Base-by-base conservation (phyloP, 2,113 vertebrate genomes). In the Pluvialis apricaria region DNA sequence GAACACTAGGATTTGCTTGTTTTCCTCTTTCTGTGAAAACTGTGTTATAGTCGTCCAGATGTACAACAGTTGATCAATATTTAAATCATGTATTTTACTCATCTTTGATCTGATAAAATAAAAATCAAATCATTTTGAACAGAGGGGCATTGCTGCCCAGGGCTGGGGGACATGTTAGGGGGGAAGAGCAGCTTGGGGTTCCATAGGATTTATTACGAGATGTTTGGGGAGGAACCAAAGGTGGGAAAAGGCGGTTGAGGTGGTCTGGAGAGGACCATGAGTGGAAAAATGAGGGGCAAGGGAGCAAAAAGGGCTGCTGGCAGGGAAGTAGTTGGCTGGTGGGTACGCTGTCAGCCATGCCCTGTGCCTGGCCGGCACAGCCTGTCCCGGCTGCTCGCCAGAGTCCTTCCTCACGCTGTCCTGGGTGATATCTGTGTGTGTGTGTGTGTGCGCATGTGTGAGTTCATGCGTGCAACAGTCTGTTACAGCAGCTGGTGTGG, bases 301-400 rank as follows among this genome's bases (percentile, higher is more conserved):
- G 13, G 7, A 6, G 15, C 13, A 44, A 45, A 42, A 82, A 57
- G 9, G 19, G 19, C 20, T 1, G 1, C 22, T 28, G 18, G 17
- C 18, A 36, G 15, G 34, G 44, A 32, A 38, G 29, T 17, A 60
- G 24, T 9, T 66, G 38, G 20, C 20, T 19, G 34, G 5, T 40
- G 13, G 11, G 24, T 19, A 45, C 1, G 0, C 19, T 65, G 13
- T 25, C 13, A 45, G 44, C 28, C 11, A 4, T 60, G 29, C 18
- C n/a, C 15, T 18, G 18, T 0, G 1, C 28, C 52, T 0, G 1
- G 28, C 11, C 42, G 66, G 26, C 4, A 1, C n/a, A 54, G 24
- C 15, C 69, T 34, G 26, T 55, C 11, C 6, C 1, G 4, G 38
- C 3, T 55, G 7, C 38, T 65, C 1, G 0, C 14, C 19, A 57